These are phyloP conservation scores for Mobula birostris DNA, from an alignment of 2,113 vertebrate species.

Conservation along the genomic window DNA sequence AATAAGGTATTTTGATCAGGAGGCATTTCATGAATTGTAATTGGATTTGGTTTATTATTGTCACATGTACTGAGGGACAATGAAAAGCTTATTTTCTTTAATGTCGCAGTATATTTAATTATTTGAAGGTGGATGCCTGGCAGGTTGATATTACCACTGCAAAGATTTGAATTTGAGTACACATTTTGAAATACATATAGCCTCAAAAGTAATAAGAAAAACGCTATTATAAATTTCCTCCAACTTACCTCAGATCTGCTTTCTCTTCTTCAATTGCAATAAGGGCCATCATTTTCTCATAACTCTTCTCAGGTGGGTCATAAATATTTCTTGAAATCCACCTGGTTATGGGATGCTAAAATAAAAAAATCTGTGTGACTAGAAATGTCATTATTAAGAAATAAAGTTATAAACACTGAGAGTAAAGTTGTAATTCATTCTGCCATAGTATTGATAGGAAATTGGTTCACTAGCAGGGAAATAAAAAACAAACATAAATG, in stretches of 20 bases:
- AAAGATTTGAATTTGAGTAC: background rate
- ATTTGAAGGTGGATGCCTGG: background rate
- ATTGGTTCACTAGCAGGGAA: too few species aligned
- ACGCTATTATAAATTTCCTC: background rate
- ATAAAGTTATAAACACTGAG: background rate
- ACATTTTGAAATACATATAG: background rate
- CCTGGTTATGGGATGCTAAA: constrained; percentile 85
- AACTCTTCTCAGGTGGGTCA: constrained; percentile 76
- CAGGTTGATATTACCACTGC: background rate
- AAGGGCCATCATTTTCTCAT: constrained; percentile 79
- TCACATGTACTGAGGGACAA: too few species aligned
- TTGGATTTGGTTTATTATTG: too few species aligned
- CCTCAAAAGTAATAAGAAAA: background rate
- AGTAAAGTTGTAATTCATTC: background rate
- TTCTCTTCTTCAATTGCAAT: constrained; percentile 71
- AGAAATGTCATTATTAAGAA: background rate
- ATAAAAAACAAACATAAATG: too few species aligned
- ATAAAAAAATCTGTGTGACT: background rate
- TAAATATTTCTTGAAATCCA: constrained; percentile 68
- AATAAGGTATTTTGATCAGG: background rate
- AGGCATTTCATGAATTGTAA: background rate
- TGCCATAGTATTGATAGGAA: too few species aligned
- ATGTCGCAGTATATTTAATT: too few species aligned
- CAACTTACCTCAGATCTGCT: constrained; percentile 65
- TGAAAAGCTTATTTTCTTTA: too few species aligned